These are phyloP conservation scores for Globicephala melas DNA, from an alignment of 2,113 vertebrate species.

Conservation along the genomic window DNA sequence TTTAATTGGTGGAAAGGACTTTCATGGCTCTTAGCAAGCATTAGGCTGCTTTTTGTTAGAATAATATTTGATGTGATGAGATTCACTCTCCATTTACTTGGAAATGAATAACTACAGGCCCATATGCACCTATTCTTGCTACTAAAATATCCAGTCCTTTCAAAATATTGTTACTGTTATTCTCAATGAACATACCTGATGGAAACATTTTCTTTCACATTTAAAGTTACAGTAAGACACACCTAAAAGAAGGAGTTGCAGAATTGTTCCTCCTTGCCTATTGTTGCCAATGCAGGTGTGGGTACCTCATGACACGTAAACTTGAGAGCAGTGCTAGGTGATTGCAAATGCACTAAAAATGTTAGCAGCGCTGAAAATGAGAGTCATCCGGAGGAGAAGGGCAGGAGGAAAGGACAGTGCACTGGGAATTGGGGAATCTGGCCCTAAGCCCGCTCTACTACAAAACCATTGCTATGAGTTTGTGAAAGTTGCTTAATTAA, in stretches of 20 bases:
- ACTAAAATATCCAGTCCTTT: background rate
- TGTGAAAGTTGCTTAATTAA: background rate
- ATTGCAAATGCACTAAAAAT: background rate
- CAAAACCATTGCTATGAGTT: background rate
- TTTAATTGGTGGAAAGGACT: background rate
- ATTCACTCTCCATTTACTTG: background rate
- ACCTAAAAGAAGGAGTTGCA: background rate
- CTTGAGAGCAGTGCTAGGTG: background rate
- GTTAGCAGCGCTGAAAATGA: background rate
- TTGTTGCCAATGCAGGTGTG: background rate
- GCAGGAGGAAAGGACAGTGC: background rate
- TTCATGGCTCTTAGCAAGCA: background rate
- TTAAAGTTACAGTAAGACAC: background rate
- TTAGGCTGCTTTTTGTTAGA: background rate
- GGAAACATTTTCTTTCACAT: background rate
- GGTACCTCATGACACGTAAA: background rate
- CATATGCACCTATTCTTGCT: background rate
- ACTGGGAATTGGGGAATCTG: background rate
- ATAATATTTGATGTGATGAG: background rate
- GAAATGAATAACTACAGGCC: background rate
- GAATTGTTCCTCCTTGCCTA: background rate
- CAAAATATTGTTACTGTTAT: background rate
- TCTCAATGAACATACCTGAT: background rate
- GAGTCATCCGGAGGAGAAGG: background rate
- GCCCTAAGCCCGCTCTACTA: background rate